Base-by-base conservation (phyloP, 2,888 invertebrate species). In the Cerceris ruficornis region DNA sequence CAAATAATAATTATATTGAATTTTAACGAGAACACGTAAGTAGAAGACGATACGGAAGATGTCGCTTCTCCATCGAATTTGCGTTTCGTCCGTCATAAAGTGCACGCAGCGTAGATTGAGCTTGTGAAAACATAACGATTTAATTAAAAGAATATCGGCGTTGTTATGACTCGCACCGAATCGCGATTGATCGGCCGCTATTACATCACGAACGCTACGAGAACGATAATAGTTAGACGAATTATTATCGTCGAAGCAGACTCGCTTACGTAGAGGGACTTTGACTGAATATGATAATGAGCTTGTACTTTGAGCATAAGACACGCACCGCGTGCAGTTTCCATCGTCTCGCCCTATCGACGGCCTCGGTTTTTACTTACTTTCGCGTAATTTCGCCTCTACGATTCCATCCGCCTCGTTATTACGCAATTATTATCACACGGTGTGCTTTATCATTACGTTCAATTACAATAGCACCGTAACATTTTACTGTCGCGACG, bases 241-340 rank as follows among this genome's bases (percentile, higher is more conserved):
- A 73, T 73, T 68, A 75, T 80, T 72, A 80, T 75, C 55, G 15
- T 39, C 8, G 6, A 41, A 39, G 60, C 6, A 14, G 55, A 49
- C 7, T 2, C 59, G n/a, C 54, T 28, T 28, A 28, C 28, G 28
- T 28, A 54, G 8, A 13, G 42, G 59, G 59, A 49, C 69, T 73
- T 61, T 8, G 69, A 54, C 55, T 61, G 61, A 69, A 17, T 49
- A 69, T n/a, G 73, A 79, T 77, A 73, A 62, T 54, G 9, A 6
- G 50, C 15, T 49, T 14, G 71, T 77, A 77, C 77, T 77, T 71
- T 71, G 77, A 57, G 64, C 71, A 41, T n/a, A 41, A 5, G 28
- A 28, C 4, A 1, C 11, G 55, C 14, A n/a, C 17, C 7, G 62
- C 41, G 15, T 14, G 43, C 57, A 14, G 11, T 11, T 11, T 46